Evolutionary conservation across 2,888 invertebrate species (phyloP), one percentile per base, ranked within the genome.

Genomic region (Rotaria sp.): DNA sequence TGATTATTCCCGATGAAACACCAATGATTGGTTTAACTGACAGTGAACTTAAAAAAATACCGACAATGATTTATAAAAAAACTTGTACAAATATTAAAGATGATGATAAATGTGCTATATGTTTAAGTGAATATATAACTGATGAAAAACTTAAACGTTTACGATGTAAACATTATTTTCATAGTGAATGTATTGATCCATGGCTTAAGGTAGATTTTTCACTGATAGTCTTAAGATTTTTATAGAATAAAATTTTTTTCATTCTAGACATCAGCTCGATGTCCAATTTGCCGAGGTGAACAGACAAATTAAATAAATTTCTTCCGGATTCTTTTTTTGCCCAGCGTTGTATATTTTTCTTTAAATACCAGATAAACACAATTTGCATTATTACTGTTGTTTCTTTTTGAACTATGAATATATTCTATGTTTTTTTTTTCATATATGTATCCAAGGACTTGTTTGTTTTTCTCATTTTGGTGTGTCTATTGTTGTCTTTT

Each of bases 141-240:
- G 30, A n/a, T 15, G 59, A 59, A 18, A 30, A 59, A 59, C 30
- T 59, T 30, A 59, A 59, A 59, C 59, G 4, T 59, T 30, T 59
- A 59, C 59, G 59, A n/a, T 59, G 59, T 30, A 59, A 59, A n/a
- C 59, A 59, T 30, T 30, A 30, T 11, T 59, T 59, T 59, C 59
- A 59, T 30, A 59, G 59, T 59, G 59, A 59, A 59, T 59, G 59
- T 59, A 59, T 59, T n/a, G 30, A 59, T 59, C 59, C 59, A 59
- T 59, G 59, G 59, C 30, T 59, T 4, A 59, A 59, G 30, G 59
- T 59, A 59, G 30, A 18, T 4, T 30, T 26, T 13, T 15, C 1
- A 4, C 11, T n/a, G 24, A 57, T n/a, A n/a, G n/a, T 59, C n/a
- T 59, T n/a, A 11, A 5, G 3, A 26, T 13, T 1, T 26, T 24